Evolutionary conservation across 2,113 vertebrate species (phyloP).

Genomic region (Daphoenositta chrysoptera): DNA sequence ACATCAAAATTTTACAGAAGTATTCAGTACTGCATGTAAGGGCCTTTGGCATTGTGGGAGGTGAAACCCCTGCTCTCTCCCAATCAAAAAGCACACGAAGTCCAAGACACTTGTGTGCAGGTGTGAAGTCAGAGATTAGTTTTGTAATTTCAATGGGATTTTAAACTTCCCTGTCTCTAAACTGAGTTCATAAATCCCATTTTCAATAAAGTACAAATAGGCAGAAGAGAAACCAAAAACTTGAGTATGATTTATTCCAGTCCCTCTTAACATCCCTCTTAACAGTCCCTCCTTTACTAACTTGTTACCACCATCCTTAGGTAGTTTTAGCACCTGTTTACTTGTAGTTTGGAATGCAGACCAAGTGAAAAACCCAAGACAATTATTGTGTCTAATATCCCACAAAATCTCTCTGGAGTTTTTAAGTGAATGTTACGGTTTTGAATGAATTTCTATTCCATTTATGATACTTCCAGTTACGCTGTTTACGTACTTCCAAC

Average conservation of each 20-base stretch:
- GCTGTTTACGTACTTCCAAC: not conserved
- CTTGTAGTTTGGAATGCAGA: not conserved
- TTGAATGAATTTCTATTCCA: not conserved
- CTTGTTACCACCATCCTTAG: not conserved
- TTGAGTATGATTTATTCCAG: not conserved
- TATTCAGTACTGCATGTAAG: not conserved
- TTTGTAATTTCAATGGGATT: not conserved
- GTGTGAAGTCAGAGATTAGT: not conserved
- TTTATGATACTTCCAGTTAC: not conserved
- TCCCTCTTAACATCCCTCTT: not conserved
- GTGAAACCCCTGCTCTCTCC: too few relatives aligned
- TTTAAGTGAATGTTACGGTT: not conserved
- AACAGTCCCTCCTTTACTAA: not conserved
- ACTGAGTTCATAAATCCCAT: not conserved
- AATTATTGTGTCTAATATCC: not conserved
- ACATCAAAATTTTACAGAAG: not conserved
- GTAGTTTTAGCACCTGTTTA: not conserved
- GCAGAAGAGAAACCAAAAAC: not conserved
- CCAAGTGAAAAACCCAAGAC: not conserved
- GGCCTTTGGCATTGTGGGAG: not conserved
- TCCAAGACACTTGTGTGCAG: not conserved
- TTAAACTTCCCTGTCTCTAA: not conserved
- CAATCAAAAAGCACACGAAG: not conserved
- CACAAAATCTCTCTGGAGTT: not conserved
- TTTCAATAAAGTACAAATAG: not conserved